A percentile compares a stretch with the other conserved stretches of the same genome.
These are phyloP conservation scores for Pissodes strobi DNA, from an alignment of 1,140 invertebrate genomes.

Conservation along the genomic window DNA sequence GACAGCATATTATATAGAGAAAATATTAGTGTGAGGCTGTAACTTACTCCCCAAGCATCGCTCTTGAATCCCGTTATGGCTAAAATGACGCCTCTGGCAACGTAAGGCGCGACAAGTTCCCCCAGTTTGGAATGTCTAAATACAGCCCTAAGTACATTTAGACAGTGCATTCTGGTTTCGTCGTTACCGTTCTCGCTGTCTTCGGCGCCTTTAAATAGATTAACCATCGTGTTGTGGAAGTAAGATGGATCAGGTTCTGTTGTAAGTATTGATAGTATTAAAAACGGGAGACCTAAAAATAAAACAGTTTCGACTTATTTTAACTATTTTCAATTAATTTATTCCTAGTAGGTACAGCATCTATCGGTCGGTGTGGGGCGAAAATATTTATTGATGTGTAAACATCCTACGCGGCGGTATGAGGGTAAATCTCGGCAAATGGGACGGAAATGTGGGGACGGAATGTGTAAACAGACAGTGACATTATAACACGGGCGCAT, in stretches of 20 bases:
- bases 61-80: constrained; percentile 77
- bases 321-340: no score
- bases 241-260: constrained; percentile 66
- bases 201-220: constrained; percentile 60
- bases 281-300: constrained; percentile 40
- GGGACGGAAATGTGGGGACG: no score
- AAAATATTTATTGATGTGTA: no score
- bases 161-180: constrained; percentile 73
- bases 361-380: no score
- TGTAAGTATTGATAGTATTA: constrained; percentile 64
- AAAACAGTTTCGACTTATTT: no score
- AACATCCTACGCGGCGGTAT: no score
- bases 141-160: constrained; percentile 85
- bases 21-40: no score
- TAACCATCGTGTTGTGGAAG: constrained; percentile 67
- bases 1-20: no score
- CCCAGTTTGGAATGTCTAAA: constrained; percentile 76
- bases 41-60: constrained; percentile 75
- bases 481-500: no score
- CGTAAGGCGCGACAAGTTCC: constrained; percentile 72
- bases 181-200: constrained; percentile 24
- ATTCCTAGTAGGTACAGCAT: no score
- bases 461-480: no score
- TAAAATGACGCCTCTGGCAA: constrained; percentile 71
- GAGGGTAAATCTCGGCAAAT: no score